Percentiles rank a stretch among this genome's conserved stretches.
Evolutionary conservation across 2,888 invertebrate genomes (phyloP).

Genomic region (Chorisops tibialis): DNA sequence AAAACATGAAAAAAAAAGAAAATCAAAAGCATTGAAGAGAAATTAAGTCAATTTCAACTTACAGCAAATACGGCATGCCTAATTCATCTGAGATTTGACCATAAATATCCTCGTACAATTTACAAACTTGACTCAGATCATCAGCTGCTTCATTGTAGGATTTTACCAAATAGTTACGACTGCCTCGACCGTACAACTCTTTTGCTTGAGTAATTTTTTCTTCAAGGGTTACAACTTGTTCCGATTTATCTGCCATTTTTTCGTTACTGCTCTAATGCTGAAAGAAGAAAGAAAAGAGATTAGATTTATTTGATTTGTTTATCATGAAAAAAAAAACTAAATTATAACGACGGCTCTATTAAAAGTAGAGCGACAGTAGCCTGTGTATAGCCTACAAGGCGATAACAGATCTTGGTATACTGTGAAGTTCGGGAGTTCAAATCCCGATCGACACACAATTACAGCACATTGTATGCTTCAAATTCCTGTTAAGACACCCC

Average conservation of each 20-base stretch:
- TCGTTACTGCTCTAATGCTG: background rate
- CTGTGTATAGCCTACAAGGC: no score
- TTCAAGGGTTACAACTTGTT: slow-evolving; percentile 40
- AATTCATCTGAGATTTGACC: slow-evolving; percentile 82
- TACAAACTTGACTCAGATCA: slow-evolving; percentile 69
- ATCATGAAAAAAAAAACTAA: background rate
- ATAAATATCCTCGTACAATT: slow-evolving; percentile 67
- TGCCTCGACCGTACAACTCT: slow-evolving; percentile 69
- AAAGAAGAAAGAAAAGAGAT: background rate
- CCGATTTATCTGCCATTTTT: slow-evolving; percentile 36
- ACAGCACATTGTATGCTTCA: no score
- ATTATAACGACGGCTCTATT: background rate
- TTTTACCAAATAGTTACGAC: slow-evolving; percentile 72
- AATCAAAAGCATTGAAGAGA: background rate
- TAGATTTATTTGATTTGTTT: background rate
- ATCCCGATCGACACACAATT: no score
- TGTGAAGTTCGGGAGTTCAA: no score
- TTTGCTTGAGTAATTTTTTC: slow-evolving; percentile 48
- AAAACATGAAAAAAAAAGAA: slow-evolving; percentile 1
- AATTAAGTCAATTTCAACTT: slow-evolving; percentile 45
- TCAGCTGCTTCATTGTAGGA: slow-evolving; percentile 72
- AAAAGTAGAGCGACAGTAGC: no score
- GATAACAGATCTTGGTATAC: no score
- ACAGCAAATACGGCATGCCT: slow-evolving; percentile 86
- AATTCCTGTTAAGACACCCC: no score